A percentile compares a stretch with the other conserved stretches of the same genome.
Evolutionary conservation across 2,113 vertebrate genomes (phyloP).

Genomic region (Cynocephalus volans): DNA sequence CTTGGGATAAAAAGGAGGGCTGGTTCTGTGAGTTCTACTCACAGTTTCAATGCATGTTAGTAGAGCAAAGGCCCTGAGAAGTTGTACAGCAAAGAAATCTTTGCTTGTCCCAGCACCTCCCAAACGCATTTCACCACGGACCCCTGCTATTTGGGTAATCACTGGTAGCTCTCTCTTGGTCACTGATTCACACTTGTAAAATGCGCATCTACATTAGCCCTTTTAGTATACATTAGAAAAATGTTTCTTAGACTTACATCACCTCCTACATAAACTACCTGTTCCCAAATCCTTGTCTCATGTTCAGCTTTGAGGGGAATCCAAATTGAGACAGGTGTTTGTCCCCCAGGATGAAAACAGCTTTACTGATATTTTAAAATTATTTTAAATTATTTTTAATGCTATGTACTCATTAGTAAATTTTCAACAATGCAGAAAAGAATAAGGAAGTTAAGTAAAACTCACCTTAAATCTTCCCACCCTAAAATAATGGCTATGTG

Average conservation of each 20-base stretch:
- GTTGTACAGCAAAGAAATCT: neutral
- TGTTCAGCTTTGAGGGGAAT: neutral
- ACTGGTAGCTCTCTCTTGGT: neutral
- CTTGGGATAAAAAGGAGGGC: neutral
- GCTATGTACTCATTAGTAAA: neutral
- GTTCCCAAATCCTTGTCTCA: neutral
- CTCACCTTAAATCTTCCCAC: neutral
- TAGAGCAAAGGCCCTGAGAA: neutral
- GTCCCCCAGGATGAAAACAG: neutral
- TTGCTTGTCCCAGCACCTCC: neutral
- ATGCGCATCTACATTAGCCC: neutral
- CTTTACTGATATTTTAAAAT: neutral
- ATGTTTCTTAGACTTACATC: neutral
- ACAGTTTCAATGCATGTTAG: neutral
- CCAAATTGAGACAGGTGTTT: neutral
- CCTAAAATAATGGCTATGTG: neutral
- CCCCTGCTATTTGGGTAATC: neutral
- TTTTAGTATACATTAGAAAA: neutral
- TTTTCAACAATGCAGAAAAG: conserved; percentile 29
- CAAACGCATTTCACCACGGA: neutral
- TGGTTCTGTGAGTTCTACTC: neutral
- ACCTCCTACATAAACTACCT: neutral
- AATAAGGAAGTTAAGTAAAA: conserved; percentile 18
- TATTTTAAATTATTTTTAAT: neutral
- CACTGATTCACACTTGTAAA: neutral